Conservation (phyloP, 2,888 invertebrate genomes). For the Gastracanthus pulcherrimus region DNA sequence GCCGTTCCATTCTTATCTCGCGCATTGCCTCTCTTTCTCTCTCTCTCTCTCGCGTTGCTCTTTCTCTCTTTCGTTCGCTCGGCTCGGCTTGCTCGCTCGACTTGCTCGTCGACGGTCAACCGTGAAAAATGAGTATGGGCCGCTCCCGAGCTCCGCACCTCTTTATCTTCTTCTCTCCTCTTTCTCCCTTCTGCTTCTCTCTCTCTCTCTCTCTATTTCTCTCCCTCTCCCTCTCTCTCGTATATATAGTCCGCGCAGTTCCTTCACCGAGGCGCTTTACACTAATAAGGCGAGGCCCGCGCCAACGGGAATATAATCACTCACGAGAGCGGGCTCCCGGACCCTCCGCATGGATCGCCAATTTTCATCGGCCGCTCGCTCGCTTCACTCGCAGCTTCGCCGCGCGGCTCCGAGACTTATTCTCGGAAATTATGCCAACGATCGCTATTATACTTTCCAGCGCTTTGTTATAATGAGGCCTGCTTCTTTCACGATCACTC, state of each 20-base stretch:
- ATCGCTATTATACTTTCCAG: slow-evolving; percentile 14
- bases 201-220: slow-evolving; percentile 12
- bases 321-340: slow-evolving; percentile 33
- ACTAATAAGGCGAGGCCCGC: slow-evolving; percentile 51
- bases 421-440: slow-evolving; percentile 35
- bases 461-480: slow-evolving; percentile 9
- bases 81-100: slow-evolving; percentile 59
- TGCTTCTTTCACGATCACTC: not conserved
- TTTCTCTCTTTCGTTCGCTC: too few relatives aligned
- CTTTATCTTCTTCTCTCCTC: slow-evolving; percentile 39
- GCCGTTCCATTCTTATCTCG: slow-evolving; percentile 67
- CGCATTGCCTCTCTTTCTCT: too few relatives aligned
- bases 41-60: too few relatives aligned
- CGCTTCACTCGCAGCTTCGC: not conserved
- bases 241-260: not conserved
- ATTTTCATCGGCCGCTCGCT: slow-evolving; percentile 37
- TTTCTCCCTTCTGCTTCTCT: slow-evolving; percentile 39
- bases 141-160: slow-evolving; percentile 56
- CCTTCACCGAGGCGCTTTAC: slow-evolving; percentile 42
- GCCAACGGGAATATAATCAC: slow-evolving; percentile 54
- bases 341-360: slow-evolving; percentile 51
- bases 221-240: slow-evolving; percentile 37
- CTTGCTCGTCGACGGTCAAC: slow-evolving; percentile 68
- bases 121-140: slow-evolving; percentile 74
- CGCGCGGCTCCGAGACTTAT: slow-evolving; percentile 39